Conservation (phyloP, 2,797 vertebrate genomes). For the Cirrhinus mrigala region DNA sequence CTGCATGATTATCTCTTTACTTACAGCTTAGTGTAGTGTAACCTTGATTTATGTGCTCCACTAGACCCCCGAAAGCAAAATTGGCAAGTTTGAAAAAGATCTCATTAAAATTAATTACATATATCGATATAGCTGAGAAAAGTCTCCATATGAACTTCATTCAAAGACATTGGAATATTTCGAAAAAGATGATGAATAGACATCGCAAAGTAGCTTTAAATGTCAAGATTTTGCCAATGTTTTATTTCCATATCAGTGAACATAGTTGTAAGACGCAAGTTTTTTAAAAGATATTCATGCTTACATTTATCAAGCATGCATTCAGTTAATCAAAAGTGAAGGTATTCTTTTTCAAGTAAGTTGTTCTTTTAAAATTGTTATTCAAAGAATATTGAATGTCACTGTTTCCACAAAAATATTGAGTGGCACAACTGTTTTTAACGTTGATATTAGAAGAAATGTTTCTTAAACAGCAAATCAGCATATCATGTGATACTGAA, state of each 20-base stretch:
- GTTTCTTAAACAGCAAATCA: too few species aligned
- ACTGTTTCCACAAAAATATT: too few species aligned
- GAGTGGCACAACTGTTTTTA: too few species aligned
- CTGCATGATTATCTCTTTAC: slow-evolving; percentile 1
- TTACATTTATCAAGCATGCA: too few species aligned
- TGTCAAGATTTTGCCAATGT: not conserved
- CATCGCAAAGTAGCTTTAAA: not conserved
- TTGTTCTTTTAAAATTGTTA: too few species aligned
- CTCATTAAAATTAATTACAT: not conserved
- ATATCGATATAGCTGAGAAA: not conserved
- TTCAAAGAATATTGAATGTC: too few species aligned
- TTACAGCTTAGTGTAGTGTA: not conserved
- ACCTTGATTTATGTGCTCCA: not conserved
- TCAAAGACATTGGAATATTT: not conserved
- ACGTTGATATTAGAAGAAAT: too few species aligned
- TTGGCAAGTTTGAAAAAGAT: not conserved
- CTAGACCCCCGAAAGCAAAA: not conserved
- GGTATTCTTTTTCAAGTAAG: too few species aligned
- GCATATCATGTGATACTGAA: too few species aligned
- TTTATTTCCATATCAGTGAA: not conserved
- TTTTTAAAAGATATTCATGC: too few species aligned
- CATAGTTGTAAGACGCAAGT: not conserved
- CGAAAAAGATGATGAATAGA: not conserved
- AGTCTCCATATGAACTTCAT: not conserved
- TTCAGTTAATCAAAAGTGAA: too few species aligned